These are phyloP conservation scores for Nineta flava DNA, from an alignment of 2,888 invertebrate species.

Conservation along the genomic window DNA sequence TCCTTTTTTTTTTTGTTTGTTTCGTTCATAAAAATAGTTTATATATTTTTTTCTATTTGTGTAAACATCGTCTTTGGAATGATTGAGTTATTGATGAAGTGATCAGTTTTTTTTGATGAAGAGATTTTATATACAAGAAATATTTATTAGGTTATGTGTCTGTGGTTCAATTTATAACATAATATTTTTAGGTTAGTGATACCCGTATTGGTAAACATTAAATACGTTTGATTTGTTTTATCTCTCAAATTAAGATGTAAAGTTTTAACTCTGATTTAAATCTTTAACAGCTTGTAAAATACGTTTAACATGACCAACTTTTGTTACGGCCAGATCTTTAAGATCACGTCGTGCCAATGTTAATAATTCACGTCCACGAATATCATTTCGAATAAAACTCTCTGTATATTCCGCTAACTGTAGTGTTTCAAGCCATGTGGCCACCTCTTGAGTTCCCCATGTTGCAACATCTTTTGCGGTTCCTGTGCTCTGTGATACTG, in stretches of 20 bases:
- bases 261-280: slow-evolving; percentile 30
- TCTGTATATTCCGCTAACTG: slow-evolving; percentile 82
- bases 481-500: slow-evolving; percentile 26
- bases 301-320: slow-evolving; percentile 92
- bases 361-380: slow-evolving; percentile 77
- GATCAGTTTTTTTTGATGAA: too few species aligned
- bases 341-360: slow-evolving; percentile 73
- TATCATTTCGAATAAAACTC: slow-evolving; percentile 81
- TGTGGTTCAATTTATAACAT: too few species aligned
- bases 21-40: too few species aligned
- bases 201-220: too few species aligned
- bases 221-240: neutral
- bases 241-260: neutral
- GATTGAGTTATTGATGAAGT: too few species aligned
- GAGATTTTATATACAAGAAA: too few species aligned
- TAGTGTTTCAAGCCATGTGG: slow-evolving; percentile 75
- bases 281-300: slow-evolving; percentile 88
- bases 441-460: slow-evolving; percentile 85
- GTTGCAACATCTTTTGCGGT: slow-evolving; percentile 34
- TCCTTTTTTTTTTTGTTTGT: too few species aligned
- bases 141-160: too few species aligned
- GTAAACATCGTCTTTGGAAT: too few species aligned
- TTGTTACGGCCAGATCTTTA: slow-evolving; percentile 82
- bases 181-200: too few species aligned
- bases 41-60: too few species aligned